Base-by-base conservation (phyloP, 2,797 vertebrate species). In the Sebastolobus alascanus region DNA sequence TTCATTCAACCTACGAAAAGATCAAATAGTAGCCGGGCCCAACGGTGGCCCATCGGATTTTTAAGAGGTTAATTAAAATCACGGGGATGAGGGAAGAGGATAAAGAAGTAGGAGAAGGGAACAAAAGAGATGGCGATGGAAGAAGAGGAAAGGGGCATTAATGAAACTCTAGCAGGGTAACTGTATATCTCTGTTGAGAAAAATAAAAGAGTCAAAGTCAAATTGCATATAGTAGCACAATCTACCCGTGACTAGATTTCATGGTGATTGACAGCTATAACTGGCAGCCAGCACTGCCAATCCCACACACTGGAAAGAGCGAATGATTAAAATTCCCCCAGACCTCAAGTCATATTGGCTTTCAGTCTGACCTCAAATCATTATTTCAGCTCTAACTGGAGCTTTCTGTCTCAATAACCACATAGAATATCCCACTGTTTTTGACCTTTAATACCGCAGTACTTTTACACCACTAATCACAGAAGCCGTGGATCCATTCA, bases 301-400 rank as follows among this genome's bases (percentile, higher is more conserved):
- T 59, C 75, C 65, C 54, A 70, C 66, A 60, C 18, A 56, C 11
- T 63, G 75, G 69, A 77, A 73, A 64, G 27, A 65, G 58, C 46
- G 29, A 50, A 73, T 55, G 35, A 63, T 31, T 38, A 68, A 64
- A 35, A 61, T 69, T 74, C 29, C 22, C 22, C 7, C 46, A 64
- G 66, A 69, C 29, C 58, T 58, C 27, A 11, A 18, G 59, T 65
- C 77, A 54, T 40, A 38, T 1, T 55, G 33, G 29, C 54, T 50
- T 52, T 13, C 7, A 0, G 20, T 80, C 65, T n/a, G 50, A 6
- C 27, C 25, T 74, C 14, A 38, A 6, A 38, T 14, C 46, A 35
- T 56, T 50, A 65, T 65, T 59, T 58, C 38, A 58, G 20, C 16
- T 40, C 46, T 35, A 35, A 14, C 61, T 46, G 33, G 20, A 60